Percentiles rank a stretch among this genome's conserved stretches.
Evolutionary conservation across 30 jellyfish, hydroid and myxozoan species (phyloP).

Genomic region (Sanderia malayensis): DNA sequence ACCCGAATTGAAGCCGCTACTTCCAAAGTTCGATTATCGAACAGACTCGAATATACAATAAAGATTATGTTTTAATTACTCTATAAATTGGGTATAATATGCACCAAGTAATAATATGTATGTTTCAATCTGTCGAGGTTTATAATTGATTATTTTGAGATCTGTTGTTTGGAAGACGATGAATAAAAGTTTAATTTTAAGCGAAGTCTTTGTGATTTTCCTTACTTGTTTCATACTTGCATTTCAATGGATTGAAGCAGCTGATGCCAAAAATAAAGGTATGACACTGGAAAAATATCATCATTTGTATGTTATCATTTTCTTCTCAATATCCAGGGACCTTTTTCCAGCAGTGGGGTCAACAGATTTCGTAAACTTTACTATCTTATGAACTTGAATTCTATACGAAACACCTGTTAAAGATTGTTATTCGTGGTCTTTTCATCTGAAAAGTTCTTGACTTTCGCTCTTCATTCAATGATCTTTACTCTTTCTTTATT

Average conservation of each 20-base stretch:
- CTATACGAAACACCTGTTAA: neutral
- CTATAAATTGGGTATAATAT: too few relatives aligned
- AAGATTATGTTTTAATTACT: too few relatives aligned
- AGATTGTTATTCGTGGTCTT: neutral
- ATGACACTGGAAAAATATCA: neutral
- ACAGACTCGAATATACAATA: too few relatives aligned
- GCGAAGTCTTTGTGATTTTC: too few relatives aligned
- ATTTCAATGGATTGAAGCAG: neutral
- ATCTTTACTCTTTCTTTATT: neutral
- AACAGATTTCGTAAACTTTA: neutral
- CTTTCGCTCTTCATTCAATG: neutral
- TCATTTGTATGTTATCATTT: neutral
- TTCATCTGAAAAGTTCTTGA: neutral
- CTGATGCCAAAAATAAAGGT: neutral
- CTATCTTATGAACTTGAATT: neutral
- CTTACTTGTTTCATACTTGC: neutral
- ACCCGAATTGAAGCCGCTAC: neutral
- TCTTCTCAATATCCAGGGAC: neutral
- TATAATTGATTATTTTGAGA: too few relatives aligned
- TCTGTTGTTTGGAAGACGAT: too few relatives aligned
- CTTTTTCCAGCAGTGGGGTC: neutral
- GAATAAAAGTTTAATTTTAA: too few relatives aligned
- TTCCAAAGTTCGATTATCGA: too few relatives aligned
- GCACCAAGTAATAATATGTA: too few relatives aligned
- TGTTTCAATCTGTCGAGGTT: too few relatives aligned